phyloP scores from a whole-genome alignment of 2,797 vertebrate genomes.

The Sphaeramia orbicularis region DNA sequence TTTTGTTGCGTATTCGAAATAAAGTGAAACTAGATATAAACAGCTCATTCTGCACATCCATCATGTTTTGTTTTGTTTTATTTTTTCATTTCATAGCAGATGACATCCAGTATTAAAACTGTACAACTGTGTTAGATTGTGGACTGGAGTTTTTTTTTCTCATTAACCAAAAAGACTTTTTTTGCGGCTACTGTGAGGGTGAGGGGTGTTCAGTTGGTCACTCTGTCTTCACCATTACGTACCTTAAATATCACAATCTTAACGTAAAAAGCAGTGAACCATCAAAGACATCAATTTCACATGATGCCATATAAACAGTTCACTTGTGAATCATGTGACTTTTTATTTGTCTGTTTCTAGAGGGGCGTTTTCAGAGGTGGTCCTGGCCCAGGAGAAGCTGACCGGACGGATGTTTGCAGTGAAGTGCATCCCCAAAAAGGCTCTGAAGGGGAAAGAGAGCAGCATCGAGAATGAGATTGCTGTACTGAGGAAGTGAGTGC shows the following conservation, averaged over 20 bases:
- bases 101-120: too few species aligned
- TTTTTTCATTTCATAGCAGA: too few species aligned
- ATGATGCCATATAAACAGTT: background rate
- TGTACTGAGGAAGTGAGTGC: slow-evolving; percentile 93
- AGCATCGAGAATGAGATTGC: slow-evolving; percentile 98
- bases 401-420: slow-evolving; percentile 94
- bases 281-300: background rate
- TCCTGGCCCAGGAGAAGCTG: slow-evolving; percentile 93
- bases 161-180: too few species aligned
- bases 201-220: too few species aligned
- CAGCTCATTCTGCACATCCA: too few species aligned
- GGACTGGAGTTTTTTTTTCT: too few species aligned
- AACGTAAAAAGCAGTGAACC: background rate
- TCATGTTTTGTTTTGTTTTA: too few species aligned
- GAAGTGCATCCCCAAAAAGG: slow-evolving; percentile 98
- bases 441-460: slow-evolving; percentile 97
- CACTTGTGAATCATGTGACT: background rate
- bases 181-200: too few species aligned
- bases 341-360: slow-evolving; percentile 71
- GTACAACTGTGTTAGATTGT: too few species aligned
- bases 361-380: slow-evolving; percentile 96
- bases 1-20: too few species aligned
- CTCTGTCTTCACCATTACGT: too few species aligned
- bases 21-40: too few species aligned
- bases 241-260: background rate